A percentile compares a stretch with the other conserved stretches of the same genome.
Conservation (phyloP, 1,140 invertebrate species). For the Drosophila ironensis region DNA sequence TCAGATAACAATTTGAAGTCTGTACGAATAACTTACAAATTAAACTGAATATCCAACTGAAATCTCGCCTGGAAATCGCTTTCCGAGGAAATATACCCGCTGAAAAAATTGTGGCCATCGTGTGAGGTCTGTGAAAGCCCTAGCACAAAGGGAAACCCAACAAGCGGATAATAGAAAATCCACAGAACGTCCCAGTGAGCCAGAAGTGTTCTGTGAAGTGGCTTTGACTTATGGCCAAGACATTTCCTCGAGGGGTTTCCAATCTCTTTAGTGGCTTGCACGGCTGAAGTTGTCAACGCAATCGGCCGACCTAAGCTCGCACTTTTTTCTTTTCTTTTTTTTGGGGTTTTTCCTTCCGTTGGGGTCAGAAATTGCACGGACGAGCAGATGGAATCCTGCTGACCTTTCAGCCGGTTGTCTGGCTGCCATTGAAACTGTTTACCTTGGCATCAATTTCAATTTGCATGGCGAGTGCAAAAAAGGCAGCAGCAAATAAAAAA, state of each 20-base stretch:
- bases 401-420: slow-evolving; percentile 40
- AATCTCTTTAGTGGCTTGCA: not conserved
- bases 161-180: slow-evolving; percentile 55
- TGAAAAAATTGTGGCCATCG: not conserved
- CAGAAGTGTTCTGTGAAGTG: slow-evolving; percentile 56
- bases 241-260: slow-evolving; percentile 32
- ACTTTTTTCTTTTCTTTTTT: not conserved
- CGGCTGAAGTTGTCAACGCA: slow-evolving; percentile 59
- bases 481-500: slow-evolving; percentile 9
- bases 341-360: too few relatives aligned
- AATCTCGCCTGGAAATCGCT: too few relatives aligned
- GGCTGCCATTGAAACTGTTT: slow-evolving; percentile 51
- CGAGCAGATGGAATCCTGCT: not conserved
- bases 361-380: not conserved
- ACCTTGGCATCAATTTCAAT: slow-evolving; percentile 81
- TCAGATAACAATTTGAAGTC: too few relatives aligned
- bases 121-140: slow-evolving; percentile 2
- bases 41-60: too few relatives aligned
- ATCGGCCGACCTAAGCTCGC: slow-evolving; percentile 34
- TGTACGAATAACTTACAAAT: too few relatives aligned
- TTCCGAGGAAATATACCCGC: not conserved
- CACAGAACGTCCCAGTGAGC: slow-evolving; percentile 43
- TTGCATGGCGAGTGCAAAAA: slow-evolving; percentile 53
- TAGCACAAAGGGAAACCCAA: slow-evolving; percentile 41
- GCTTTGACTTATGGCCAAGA: slow-evolving; percentile 58